phyloP scores from a whole-genome alignment of 2,888 invertebrate genomes.

The Diploptera punctata region DNA sequence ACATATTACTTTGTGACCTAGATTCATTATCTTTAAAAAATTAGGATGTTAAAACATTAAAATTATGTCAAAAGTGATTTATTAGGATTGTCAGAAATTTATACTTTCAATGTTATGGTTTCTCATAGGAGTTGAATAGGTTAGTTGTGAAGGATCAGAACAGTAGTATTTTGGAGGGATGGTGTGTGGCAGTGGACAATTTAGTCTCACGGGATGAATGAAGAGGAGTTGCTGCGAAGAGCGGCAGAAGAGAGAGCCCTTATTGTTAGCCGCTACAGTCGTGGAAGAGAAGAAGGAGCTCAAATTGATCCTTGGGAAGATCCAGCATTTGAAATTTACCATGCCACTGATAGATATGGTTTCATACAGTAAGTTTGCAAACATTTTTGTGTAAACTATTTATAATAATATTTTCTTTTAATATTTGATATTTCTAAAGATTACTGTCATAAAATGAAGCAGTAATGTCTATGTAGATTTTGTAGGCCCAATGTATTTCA shows the following conservation, averaged over 20 bases:
- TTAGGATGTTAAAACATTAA: too few relatives aligned
- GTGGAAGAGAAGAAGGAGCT: slow-evolving; percentile 86
- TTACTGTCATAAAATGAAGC: too few relatives aligned
- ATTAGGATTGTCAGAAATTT: not conserved
- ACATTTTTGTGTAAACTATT: too few relatives aligned
- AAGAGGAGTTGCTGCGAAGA: slow-evolving; percentile 84
- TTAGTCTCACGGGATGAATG: slow-evolving; percentile 57
- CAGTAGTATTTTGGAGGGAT: slow-evolving; percentile 36
- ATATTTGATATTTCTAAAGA: too few relatives aligned
- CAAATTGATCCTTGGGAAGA: slow-evolving; percentile 98
- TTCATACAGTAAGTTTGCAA: slow-evolving; percentile 89
- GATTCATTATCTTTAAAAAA: too few relatives aligned
- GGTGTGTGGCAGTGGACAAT: slow-evolving; percentile 38
- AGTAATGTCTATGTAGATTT: too few relatives aligned
- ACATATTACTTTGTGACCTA: too few relatives aligned
- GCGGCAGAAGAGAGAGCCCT: slow-evolving; percentile 91
- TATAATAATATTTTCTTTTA: too few relatives aligned
- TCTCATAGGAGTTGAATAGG: not conserved
- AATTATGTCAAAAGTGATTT: too few relatives aligned
- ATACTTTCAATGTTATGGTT: not conserved
- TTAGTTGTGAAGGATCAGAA: not conserved
- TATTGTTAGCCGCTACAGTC: slow-evolving; percentile 91
- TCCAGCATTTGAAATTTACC: slow-evolving; percentile 92
- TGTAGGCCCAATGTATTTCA: too few relatives aligned
- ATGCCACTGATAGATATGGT: slow-evolving; percentile 94